These are phyloP conservation scores for Platycheirus albimanus DNA, from an alignment of 2,888 invertebrate genomes.

Conservation along the genomic window DNA sequence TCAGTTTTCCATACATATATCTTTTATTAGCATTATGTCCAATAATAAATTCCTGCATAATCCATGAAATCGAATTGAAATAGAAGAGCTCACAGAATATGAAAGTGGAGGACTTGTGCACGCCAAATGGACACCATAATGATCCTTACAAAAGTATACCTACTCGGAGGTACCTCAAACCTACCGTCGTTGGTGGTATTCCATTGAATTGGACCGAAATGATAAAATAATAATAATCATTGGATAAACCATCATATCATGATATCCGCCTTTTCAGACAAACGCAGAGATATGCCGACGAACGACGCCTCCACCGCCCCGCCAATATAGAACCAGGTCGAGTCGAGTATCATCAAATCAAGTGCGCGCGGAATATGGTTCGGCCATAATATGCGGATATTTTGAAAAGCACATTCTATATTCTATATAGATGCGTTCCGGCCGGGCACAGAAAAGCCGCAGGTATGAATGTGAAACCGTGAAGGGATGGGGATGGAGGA, in stretches of 20 bases:
- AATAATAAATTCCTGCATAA: slow-evolving; percentile 25
- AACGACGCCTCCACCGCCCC: too few relatives aligned
- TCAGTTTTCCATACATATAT: neutral
- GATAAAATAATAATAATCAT: slow-evolving; percentile 40
- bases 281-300: too few relatives aligned
- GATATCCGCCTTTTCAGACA: slow-evolving; percentile 9
- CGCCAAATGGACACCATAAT: slow-evolving; percentile 10
- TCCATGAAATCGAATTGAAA: slow-evolving; percentile 11
- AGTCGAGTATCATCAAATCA: slow-evolving; percentile 23
- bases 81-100: slow-evolving; percentile 8
- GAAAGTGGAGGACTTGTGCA: neutral
- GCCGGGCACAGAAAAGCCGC: slow-evolving; percentile 19
- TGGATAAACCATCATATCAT: slow-evolving; percentile 27
- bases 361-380: slow-evolving; percentile 16
- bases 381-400: neutral
- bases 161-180: too few relatives aligned
- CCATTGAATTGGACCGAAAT: slow-evolving; percentile 17
- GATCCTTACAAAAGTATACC: slow-evolving; percentile 15
- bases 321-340: slow-evolving; percentile 18
- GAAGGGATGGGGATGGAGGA: too few relatives aligned
- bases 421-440: neutral
- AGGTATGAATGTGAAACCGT: too few relatives aligned
- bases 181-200: neutral
- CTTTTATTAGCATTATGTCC: slow-evolving; percentile 4
- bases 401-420: slow-evolving; percentile 15